Evolutionary conservation across 2,113 vertebrate genomes (phyloP).

Genomic region (Nothobranchius furzeri): DNA sequence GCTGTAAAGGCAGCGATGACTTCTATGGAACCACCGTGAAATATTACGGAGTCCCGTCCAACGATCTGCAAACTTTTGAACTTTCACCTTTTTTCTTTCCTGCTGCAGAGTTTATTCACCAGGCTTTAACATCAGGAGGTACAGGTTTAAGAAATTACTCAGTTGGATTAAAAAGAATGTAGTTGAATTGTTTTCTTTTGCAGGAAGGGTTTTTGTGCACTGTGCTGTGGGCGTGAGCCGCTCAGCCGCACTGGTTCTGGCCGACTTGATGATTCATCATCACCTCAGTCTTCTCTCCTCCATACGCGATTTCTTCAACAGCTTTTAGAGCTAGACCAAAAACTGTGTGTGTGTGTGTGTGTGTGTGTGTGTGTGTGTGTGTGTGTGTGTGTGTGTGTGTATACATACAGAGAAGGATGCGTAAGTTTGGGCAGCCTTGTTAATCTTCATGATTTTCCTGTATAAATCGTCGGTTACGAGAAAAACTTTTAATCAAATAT

Average conservation of each 20-base stretch:
- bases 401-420: too few relatives aligned
- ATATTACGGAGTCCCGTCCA: constrained; percentile 89
- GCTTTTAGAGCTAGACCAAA: constrained; percentile 56
- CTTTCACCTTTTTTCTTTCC: constrained; percentile 90
- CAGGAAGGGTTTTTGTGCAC: constrained; percentile 86
- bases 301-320: constrained; percentile 79
- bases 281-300: constrained; percentile 74
- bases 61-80: constrained; percentile 90
- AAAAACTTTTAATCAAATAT: too few relatives aligned
- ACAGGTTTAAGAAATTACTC: constrained; percentile 23
- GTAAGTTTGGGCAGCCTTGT: too few relatives aligned
- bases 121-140: constrained; percentile 87
- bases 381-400: too few relatives aligned
- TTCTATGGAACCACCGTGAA: constrained; percentile 89
- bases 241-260: constrained; percentile 81
- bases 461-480: too few relatives aligned
- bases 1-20: constrained; percentile 86
- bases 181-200: constrained; percentile 10
- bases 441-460: too few relatives aligned
- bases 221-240: constrained; percentile 86
- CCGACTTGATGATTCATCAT: constrained; percentile 83
- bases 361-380: too few relatives aligned
- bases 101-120: constrained; percentile 88
- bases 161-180: background rate
- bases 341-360: background rate